Base-by-base conservation (phyloP, 2,888 invertebrate species). In the Mechanitis messenoides region DNA sequence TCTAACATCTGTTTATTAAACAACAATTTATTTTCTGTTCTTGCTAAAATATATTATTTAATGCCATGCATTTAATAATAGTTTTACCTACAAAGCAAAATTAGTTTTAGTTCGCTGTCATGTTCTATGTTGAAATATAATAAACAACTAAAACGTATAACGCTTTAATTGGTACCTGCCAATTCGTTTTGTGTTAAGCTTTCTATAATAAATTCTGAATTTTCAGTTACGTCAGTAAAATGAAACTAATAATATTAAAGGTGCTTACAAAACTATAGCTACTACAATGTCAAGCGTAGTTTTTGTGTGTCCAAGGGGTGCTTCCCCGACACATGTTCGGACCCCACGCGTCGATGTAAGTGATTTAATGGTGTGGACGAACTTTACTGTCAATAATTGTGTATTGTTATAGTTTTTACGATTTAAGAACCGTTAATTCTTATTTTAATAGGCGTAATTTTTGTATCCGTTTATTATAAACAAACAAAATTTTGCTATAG, bases 311-410 rank as follows among this genome's bases (percentile, higher is more conserved):
- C 42, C 65, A 60, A 61, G 64, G 65, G 62, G 65, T 65, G 72
- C 80, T 76, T 81, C 81, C 81, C 84, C 87, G 50, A 50, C 50
- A 85, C 84, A 83, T 84, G 86, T 69, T 69, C 69, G 73, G 85
- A 84, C 87, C 87, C 87, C 87, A 87, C 87, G 87, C 87, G 79
- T 80, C 74, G 85, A 70, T 70, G 80, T 84, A 79, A 81, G 84
- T 87, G 86, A 87, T 87, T 86, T 86, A 87, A 80, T 83, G 80
- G 77, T 78, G 46, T n/a, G 46, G 50, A 45, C 28, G 9, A 45
- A 47, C 42, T 55, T 62, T 55, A 42, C 47, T 58, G 47, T 55
- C 45, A 38, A 47, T 58, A 28, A 45, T 42, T 33, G 20, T 9
- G 12, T 6, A 56, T 53, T 55, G 54, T 11, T 55, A 7, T 55